phyloP scores from a whole-genome alignment of 2,113 vertebrate species.

The Corythornis vintsioides region DNA sequence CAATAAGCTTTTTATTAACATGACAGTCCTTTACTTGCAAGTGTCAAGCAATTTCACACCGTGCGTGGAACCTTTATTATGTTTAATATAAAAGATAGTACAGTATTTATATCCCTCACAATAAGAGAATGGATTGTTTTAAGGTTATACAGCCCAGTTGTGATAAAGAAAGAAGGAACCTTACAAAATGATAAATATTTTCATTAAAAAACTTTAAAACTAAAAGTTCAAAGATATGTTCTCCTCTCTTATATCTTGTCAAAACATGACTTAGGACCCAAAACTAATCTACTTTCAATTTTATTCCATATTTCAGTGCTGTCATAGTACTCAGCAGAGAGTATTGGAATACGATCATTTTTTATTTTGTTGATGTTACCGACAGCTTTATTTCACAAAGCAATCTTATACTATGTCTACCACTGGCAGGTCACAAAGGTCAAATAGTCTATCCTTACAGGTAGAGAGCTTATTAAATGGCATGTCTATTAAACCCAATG shows the following conservation, averaged over 20 bases:
- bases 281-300: slow-evolving; percentile 97
- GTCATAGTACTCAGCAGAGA: slow-evolving; percentile 87
- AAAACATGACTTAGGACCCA: slow-evolving; percentile 94
- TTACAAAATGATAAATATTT: slow-evolving; percentile 86
- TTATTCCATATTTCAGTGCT: slow-evolving; percentile 97
- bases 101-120: slow-evolving; percentile 78
- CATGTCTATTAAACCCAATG: slow-evolving; percentile 76
- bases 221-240: slow-evolving; percentile 82
- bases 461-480: slow-evolving; percentile 83
- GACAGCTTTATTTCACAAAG: slow-evolving; percentile 99
- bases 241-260: slow-evolving; percentile 86
- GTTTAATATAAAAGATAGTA: slow-evolving; percentile 75
- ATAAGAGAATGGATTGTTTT: slow-evolving; percentile 80
- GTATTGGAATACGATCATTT: slow-evolving; percentile 89
- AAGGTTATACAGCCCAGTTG: slow-evolving; percentile 72
- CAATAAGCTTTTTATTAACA: slow-evolving; percentile 74
- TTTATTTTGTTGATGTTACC: slow-evolving; percentile 94
- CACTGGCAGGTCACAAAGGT: slow-evolving; percentile 89
- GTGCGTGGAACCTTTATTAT: slow-evolving; percentile 66
- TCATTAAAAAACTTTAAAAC: slow-evolving; percentile 88
- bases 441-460: slow-evolving; percentile 84
- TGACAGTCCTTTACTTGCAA: slow-evolving; percentile 66
- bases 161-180: slow-evolving; percentile 80
- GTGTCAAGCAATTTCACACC: slow-evolving; percentile 47
- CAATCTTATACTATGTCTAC: slow-evolving; percentile 94